Evolutionary conservation across 2,888 invertebrate genomes (phyloP), one percentile per base, ranked within the genome.

Genomic region (Eristalis intricaria): DNA sequence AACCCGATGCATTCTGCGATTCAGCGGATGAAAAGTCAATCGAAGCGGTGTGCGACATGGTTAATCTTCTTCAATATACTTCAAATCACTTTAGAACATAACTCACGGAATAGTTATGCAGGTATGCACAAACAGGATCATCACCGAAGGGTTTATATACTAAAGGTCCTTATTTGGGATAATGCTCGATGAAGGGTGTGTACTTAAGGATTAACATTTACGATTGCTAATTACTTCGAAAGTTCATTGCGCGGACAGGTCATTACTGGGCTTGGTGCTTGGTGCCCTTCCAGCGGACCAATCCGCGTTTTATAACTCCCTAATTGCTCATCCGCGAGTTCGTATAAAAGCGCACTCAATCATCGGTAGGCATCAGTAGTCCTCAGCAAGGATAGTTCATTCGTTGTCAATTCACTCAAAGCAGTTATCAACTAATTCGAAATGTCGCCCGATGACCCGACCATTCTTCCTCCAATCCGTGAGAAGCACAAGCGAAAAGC

Each of bases 381-480:
- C 4, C 4, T 22, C 58, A 23, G 10, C 19, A 8, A 19, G 13
- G 10, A 32, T 35, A 19, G 35, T 35, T 7, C 32, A 10, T 32
- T 32, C 8, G 32, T 65, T 23, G 19, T n/a, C 5, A 22, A 23
- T 1, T 19, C 5, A 8, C 1, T 22, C 23, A 10, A 58, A 4
- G 1, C n/a, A n/a, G 5, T 22, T 0, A 19, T 13, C 4, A 32
- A 1, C 8, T 8, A 32, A 8, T 8, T 32, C 32, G 10, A 66
- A 15, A 66, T 66, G 66, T 40, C 66, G 2, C 43, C 66, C 1
- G 43, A 66, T 10, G 66, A 66, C 11, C 66, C 43, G n/a, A 10
- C 23, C 1, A n/a, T 66, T 8, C 2, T 26, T 26, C 66, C 66
- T 4, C 43, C 40, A 1, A n/a, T 26, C 22, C 43, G 40, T 4